These are phyloP conservation scores for Parnassius mnemosyne DNA, from an alignment of 2,888 invertebrate species.

Conservation along the genomic window DNA sequence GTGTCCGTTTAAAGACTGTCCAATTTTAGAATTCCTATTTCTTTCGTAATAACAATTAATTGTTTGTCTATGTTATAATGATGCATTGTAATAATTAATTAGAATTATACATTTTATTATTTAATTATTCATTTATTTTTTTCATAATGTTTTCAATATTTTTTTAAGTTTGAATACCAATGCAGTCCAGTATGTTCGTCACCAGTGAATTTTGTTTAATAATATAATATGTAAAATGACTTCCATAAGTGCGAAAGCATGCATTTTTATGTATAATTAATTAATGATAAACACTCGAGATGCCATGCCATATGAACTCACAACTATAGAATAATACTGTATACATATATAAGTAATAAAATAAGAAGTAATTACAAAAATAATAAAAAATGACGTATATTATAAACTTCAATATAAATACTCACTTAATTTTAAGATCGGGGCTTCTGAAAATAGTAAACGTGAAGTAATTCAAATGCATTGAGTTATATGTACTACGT, in stretches of 20 bases:
- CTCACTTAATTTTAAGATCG: background rate
- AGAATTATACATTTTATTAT: background rate
- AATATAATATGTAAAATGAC: too few relatives aligned
- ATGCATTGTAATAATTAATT: slow-evolving; percentile 12
- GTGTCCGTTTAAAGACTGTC: slow-evolving; percentile 21
- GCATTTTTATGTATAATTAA: too few relatives aligned
- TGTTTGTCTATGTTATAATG: background rate
- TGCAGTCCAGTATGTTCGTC: too few relatives aligned
- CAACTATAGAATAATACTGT: too few relatives aligned
- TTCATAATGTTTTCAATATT: too few relatives aligned
- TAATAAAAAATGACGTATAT: background rate
- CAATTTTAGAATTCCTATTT: slow-evolving; percentile 23
- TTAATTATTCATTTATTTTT: too few relatives aligned
- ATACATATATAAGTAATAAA: background rate
- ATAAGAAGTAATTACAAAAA: slow-evolving; percentile 11
- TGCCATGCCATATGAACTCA: too few relatives aligned
- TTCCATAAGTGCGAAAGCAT: too few relatives aligned
- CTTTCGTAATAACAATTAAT: slow-evolving; percentile 2
- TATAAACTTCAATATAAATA: background rate
- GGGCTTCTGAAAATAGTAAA: background rate
- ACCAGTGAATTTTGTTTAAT: too few relatives aligned
- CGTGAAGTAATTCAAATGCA: background rate
- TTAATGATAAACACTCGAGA: too few relatives aligned
- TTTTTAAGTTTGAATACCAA: too few relatives aligned
- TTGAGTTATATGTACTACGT: too few relatives aligned